Conservation (phyloP, 2,113 vertebrate genomes). For the Pygoscelis adeliae region DNA sequence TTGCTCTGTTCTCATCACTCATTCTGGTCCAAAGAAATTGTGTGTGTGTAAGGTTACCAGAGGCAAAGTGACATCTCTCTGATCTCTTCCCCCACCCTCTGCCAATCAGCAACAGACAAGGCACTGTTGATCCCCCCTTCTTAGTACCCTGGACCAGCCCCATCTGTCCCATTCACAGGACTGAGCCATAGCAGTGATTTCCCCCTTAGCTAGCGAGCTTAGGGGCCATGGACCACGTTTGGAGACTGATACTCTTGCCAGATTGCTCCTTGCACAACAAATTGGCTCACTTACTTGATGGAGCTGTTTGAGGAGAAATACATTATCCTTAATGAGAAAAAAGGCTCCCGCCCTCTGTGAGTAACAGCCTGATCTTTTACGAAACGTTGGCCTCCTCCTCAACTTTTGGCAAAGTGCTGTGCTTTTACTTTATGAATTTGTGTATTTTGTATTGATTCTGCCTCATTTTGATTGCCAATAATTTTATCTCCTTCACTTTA, state of each 20-base stretch:
- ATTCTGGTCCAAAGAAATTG: background rate
- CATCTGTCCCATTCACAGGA: background rate
- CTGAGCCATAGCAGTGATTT: background rate
- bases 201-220: background rate
- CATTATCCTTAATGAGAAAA: background rate
- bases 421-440: background rate
- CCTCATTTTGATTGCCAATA: background rate
- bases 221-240: background rate
- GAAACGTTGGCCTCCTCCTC: background rate
- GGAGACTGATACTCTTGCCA: background rate
- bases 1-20: background rate
- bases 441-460: slow-evolving; percentile 5
- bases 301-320: background rate
- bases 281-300: background rate
- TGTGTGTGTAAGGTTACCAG: background rate
- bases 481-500: background rate
- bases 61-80: background rate
- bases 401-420: background rate
- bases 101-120: background rate
- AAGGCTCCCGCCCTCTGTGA: background rate
- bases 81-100: background rate
- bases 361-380: background rate
- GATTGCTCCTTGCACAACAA: background rate
- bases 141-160: background rate
- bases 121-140: background rate